phyloP scores from a whole-genome alignment of 2,797 vertebrate genomes.

The Australoheros facetus region DNA sequence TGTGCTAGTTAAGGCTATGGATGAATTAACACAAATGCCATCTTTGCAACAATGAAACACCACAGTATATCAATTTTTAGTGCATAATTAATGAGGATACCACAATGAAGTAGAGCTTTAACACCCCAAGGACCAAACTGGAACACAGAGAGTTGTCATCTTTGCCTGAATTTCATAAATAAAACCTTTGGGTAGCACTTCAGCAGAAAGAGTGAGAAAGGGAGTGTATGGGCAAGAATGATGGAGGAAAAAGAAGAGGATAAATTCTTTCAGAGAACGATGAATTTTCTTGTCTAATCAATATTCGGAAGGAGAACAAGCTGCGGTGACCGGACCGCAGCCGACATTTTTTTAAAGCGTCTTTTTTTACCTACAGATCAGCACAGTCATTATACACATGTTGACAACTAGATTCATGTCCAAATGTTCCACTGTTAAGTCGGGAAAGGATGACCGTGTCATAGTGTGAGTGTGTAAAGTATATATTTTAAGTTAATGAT shows the following conservation, averaged over 20 bases:
- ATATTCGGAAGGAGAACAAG: background rate
- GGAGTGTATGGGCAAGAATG: background rate
- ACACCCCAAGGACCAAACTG: background rate
- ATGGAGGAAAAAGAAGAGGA: background rate
- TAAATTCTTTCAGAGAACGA: background rate
- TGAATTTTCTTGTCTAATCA: background rate
- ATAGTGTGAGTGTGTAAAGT: background rate
- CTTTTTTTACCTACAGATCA: background rate
- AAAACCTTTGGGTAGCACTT: background rate
- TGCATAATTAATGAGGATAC: background rate
- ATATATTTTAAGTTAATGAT: conserved; percentile 14
- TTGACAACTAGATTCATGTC: background rate
- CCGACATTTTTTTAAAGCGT: background rate
- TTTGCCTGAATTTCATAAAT: background rate
- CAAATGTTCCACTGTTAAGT: background rate
- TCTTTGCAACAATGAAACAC: background rate
- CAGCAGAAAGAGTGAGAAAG: background rate
- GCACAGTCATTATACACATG: conserved; percentile 2
- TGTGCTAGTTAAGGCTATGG: background rate
- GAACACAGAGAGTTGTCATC: background rate
- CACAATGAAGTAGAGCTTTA: background rate
- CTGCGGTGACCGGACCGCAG: background rate
- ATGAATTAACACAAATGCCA: background rate
- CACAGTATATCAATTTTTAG: background rate
- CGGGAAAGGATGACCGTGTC: background rate